Evolutionary conservation across 2,113 vertebrate genomes (phyloP).

Genomic region (Rhinolophus ferrumequinum): DNA sequence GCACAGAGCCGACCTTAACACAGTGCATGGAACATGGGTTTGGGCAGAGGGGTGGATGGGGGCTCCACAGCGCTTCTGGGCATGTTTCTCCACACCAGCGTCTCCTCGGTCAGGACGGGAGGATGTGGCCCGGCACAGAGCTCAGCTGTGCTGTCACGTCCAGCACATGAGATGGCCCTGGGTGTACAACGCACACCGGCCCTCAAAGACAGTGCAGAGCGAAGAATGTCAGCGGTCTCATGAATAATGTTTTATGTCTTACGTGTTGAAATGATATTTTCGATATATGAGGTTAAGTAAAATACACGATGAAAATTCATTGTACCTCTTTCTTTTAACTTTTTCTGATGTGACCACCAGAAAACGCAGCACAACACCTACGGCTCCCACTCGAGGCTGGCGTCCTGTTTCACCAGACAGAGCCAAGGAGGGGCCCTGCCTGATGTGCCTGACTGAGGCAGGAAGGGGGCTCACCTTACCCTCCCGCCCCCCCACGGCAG

Average conservation of each 20-base stretch:
- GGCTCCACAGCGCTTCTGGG: not conserved
- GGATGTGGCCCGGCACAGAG: not conserved
- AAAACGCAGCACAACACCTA: no score
- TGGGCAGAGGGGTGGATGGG: no score
- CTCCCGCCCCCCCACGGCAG: not conserved
- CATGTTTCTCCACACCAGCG: fast-evolving
- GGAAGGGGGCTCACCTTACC: not conserved
- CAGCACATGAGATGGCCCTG: fast-evolving
- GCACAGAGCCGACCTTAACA: not conserved
- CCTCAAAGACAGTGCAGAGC: not conserved
- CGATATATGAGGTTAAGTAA: not conserved
- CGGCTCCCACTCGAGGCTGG: fast-evolving
- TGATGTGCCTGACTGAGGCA: fast-evolving
- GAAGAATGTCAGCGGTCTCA: not conserved
- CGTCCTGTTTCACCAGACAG: fast-evolving
- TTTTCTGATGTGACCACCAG: not conserved
- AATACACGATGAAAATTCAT: not conserved
- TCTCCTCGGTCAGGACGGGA: no score
- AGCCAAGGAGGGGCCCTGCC: no score
- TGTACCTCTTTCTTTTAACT: not conserved
- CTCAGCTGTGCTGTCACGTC: fast-evolving
- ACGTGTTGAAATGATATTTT: not conserved
- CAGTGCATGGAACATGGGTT: not conserved
- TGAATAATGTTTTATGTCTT: not conserved
- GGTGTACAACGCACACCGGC: fast-evolving